Base-by-base conservation (phyloP, 2,113 vertebrate species). In the Percopsis transmontana region DNA sequence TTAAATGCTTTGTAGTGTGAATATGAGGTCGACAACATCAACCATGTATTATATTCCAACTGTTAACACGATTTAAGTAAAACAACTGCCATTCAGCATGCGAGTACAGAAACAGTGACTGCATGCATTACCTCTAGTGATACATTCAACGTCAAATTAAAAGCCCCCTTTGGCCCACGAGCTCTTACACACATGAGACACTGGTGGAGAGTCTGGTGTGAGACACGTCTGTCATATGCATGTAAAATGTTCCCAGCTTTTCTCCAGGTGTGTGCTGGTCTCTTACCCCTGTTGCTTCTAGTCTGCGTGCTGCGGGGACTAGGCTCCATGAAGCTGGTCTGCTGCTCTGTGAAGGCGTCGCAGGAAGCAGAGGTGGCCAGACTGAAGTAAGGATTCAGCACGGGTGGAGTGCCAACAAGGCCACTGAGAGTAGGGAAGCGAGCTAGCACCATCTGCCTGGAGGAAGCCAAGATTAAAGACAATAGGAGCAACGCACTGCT, bases 361-460 rank as follows among this genome's bases (percentile, higher is more conserved):
- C 91, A 94, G 58, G 92, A 91, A 66, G 89, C 85, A 68, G 92
- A 91, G 80, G 84, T 91, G 73, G 87, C 90, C 81, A 93, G 81
- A 74, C 87, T 91, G 84, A 94, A 91, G 72, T 90, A 89, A 14
- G 91, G 92, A 55, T 89, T 91, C 79, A 93, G 79, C 81, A 89
- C 82, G 3, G 92, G 90, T 70, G 91, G 79, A 52, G 86, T 77
- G 67, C 90, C 90, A 73, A 92, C 88, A 84, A 94, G 84, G 66
- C 92, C 91, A 58, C 92, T 90, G 66, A 93, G 88, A 2, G 91
- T 91, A 45, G 92, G 92, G 72, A 93, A 92, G 57, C 91, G 89
- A n/a, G 91, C 91, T 84, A 94, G 87, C 62, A 94, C 91, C 92
- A 94, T 92, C 85, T 91, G 91, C 87, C 92, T 94, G 62, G 62